These are phyloP conservation scores for Apamea epomidion DNA, from an alignment of 2,888 invertebrate species.

Conservation along the genomic window DNA sequence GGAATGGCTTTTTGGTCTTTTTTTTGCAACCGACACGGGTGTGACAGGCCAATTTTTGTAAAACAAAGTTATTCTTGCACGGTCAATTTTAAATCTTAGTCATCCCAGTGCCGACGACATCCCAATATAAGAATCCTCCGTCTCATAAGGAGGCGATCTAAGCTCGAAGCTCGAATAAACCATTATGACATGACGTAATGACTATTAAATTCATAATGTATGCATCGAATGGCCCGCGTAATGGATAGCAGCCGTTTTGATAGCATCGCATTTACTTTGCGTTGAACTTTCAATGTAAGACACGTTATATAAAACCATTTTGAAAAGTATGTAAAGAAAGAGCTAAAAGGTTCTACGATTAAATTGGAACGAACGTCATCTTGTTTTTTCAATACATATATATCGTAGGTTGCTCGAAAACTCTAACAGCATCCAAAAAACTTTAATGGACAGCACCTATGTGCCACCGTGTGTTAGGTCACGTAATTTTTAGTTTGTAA, in stretches of 20 bases:
- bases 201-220: conserved; percentile 70
- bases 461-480: too few species aligned
- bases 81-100: neutral
- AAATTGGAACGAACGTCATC: too few species aligned
- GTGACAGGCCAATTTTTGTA: conserved; percentile 12
- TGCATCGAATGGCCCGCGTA: conserved; percentile 66
- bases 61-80: neutral
- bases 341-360: too few species aligned
- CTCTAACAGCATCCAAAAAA: too few species aligned
- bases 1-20: conserved; percentile 33
- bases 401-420: too few species aligned
- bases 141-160: conserved; percentile 10
- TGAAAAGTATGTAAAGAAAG: neutral
- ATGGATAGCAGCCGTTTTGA: conserved; percentile 41
- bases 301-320: conserved; percentile 4
- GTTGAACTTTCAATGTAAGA: neutral
- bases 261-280: conserved; percentile 40
- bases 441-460: too few species aligned
- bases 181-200: conserved; percentile 66
- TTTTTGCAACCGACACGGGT: conserved; percentile 11
- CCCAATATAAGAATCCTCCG: conserved; percentile 6
- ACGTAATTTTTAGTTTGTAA: too few species aligned
- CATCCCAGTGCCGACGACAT: neutral
- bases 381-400: too few species aligned
- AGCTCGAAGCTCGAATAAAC: conserved; percentile 47